phyloP scores from a whole-genome alignment of 2,797 vertebrate genomes.

The Trachurus trachurus region DNA sequence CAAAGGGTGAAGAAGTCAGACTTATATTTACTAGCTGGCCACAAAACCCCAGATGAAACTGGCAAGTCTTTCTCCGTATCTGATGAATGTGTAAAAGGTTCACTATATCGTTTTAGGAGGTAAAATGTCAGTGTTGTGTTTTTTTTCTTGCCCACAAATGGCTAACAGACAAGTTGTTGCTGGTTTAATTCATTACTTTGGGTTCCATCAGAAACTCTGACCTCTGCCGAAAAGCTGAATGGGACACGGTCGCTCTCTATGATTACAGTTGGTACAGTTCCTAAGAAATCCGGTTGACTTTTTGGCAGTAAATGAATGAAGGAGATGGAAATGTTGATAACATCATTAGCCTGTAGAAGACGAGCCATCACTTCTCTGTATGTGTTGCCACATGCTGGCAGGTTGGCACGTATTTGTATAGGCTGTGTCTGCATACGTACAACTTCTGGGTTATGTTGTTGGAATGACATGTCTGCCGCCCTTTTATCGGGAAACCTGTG shows the following conservation, averaged over 20 bases:
- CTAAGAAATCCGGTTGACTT: not conserved
- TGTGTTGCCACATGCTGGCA: conserved; percentile 39
- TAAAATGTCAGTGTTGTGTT: not conserved
- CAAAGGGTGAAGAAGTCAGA: not conserved
- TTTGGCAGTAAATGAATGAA: conserved; percentile 25
- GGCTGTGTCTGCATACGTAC: conserved; percentile 41
- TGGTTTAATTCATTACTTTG: conserved; percentile 2
- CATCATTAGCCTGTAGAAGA: conserved; percentile 6
- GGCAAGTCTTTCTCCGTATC: not conserved
- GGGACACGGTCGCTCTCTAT: not conserved
- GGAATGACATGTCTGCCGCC: conserved; percentile 47
- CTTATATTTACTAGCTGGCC: not conserved
- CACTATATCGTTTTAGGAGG: not conserved
- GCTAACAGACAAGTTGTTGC: not conserved
- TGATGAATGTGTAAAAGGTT: not conserved
- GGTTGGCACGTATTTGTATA: conserved; percentile 43
- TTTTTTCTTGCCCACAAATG: not conserved
- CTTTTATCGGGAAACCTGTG: conserved; percentile 50
- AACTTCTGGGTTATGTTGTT: conserved; percentile 44
- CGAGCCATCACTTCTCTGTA: conserved; percentile 26
- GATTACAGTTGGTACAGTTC: conserved; percentile 2
- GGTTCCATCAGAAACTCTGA: conserved; percentile 5
- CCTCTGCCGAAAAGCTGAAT: not conserved
- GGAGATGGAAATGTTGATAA: conserved; percentile 16
- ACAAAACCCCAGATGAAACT: not conserved